Conservation (phyloP, 2,888 invertebrate genomes). For the Orthosia incerta region DNA sequence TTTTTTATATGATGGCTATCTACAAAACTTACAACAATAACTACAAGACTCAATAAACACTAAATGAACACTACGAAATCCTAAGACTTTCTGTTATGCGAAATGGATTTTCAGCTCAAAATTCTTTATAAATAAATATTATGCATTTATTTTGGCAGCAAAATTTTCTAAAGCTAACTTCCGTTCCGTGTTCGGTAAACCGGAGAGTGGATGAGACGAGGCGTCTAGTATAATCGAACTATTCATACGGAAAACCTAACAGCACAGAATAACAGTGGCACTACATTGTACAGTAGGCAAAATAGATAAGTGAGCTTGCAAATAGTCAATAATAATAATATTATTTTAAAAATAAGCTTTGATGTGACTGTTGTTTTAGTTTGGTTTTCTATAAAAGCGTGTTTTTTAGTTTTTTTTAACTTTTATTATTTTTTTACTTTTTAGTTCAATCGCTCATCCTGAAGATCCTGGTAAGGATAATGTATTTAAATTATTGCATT, state of each 20-base stretch:
- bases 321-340: background rate
- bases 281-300: background rate
- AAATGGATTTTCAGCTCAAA: conserved; percentile 25
- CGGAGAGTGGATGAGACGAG: conserved; percentile 1
- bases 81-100: background rate
- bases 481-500: no score
- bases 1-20: no score
- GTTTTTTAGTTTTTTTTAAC: no score
- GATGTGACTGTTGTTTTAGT: background rate
- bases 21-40: no score
- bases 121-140: conserved; percentile 15
- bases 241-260: conserved; percentile 24
- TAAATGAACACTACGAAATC: background rate
- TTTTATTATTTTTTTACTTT: no score
- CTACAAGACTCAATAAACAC: background rate
- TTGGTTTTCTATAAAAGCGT: no score
- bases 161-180: background rate
- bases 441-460: no score
- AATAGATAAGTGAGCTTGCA: background rate
- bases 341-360: background rate
- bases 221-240: conserved; percentile 9
- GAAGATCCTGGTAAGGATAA: no score
- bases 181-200: conserved; percentile 8
- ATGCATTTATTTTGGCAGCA: conserved; percentile 4
- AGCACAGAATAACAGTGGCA: background rate